A percentile compares a stretch with the other conserved stretches of the same genome.
Conservation (phyloP, 92 coral and sea anemone genomes). For the Siderastrea radians region DNA sequence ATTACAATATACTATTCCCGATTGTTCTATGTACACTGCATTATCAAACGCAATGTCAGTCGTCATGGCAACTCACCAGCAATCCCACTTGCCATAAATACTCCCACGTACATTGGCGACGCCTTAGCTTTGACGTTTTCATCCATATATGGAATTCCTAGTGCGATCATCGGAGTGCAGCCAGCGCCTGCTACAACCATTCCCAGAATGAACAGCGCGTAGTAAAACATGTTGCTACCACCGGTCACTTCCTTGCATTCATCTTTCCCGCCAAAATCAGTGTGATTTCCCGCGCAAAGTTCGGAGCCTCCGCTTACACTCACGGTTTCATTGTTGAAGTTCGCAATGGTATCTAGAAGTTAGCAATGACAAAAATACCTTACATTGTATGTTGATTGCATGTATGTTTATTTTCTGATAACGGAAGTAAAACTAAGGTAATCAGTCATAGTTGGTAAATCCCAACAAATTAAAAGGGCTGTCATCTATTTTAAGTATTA, state of each 20-base stretch:
- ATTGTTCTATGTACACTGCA: no score
- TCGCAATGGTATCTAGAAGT: not conserved
- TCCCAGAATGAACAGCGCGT: slow-evolving; percentile 72
- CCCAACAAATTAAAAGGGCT: no score
- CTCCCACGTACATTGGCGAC: slow-evolving; percentile 85
- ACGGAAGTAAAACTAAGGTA: no score
- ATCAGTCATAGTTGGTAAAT: no score
- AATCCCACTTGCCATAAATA: slow-evolving; percentile 57
- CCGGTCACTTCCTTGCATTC: slow-evolving; percentile 20
- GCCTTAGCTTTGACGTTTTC: slow-evolving; percentile 84
- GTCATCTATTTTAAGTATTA: no score
- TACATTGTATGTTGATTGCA: no score
- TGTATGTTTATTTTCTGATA: no score
- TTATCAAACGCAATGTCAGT: no score
- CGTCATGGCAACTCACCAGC: slow-evolving; percentile 18
- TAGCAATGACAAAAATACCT: not conserved
- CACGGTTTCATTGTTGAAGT: not conserved
- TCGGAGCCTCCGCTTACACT: not conserved
- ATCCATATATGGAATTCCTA: slow-evolving; percentile 82
- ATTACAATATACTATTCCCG: no score
- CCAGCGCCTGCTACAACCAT: slow-evolving; percentile 84
- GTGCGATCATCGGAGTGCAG: slow-evolving; percentile 78
- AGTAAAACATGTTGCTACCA: slow-evolving; percentile 54
- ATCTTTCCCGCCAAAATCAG: not conserved
- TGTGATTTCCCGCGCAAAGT: slow-evolving; percentile 34